These are phyloP conservation scores for Ferrisia virgata DNA, from an alignment of 2,888 invertebrate species.

Conservation along the genomic window DNA sequence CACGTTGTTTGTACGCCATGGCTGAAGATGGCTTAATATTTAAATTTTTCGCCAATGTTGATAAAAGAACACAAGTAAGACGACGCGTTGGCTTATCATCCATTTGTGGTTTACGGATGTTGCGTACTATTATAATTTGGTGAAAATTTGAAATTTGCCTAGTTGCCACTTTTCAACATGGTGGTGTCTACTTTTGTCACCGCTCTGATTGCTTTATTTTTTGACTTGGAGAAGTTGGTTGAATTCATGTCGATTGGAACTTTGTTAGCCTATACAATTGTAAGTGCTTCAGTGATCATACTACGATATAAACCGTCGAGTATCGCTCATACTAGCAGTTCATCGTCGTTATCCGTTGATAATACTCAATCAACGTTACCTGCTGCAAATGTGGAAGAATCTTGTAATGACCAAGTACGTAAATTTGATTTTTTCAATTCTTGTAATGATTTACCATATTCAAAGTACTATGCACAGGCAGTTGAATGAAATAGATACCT, in stretches of 20 bases:
- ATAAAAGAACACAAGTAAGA: conserved; percentile 70
- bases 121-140: background rate
- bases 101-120: background rate
- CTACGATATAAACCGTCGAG: conserved; percentile 68
- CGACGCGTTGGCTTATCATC: background rate
- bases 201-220: conserved; percentile 76
- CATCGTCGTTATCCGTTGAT: background rate
- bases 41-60: conserved; percentile 72
- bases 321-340: background rate
- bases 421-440: background rate
- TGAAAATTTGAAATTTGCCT: conserved; percentile 51
- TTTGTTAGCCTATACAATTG: conserved; percentile 83
- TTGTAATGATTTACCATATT: no score
- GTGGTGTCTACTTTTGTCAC: conserved; percentile 73
- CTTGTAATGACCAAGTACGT: conserved; percentile 1
- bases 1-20: conserved; percentile 87
- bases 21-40: conserved; percentile 84
- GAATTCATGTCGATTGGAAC: conserved; percentile 95
- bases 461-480: no score
- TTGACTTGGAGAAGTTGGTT: conserved; percentile 84
- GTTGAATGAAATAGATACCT: no score
- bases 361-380: background rate
- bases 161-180: conserved; percentile 74
- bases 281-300: conserved; percentile 84
- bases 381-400: background rate